Percentiles rank a stretch among this genome's conserved stretches.
phyloP scores from a whole-genome alignment of 2,888 invertebrate species.

The Limnephilus lunatus region DNA sequence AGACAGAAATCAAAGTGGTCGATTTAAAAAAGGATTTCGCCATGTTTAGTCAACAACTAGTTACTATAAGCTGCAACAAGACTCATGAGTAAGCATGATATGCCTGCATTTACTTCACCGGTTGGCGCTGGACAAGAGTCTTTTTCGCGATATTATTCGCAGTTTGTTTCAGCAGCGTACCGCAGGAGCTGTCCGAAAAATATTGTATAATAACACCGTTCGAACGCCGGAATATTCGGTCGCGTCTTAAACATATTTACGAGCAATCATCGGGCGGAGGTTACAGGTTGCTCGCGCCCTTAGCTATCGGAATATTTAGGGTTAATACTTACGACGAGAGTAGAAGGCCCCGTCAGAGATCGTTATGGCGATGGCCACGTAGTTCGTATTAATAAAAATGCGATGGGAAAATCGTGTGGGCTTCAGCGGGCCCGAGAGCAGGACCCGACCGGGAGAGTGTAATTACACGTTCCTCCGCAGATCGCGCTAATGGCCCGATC shows the following conservation, averaged over 20 bases:
- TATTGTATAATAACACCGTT: neutral
- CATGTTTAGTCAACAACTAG: too few species aligned
- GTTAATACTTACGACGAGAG: constrained; percentile 37
- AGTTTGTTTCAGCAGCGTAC: neutral
- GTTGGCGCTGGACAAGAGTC: neutral
- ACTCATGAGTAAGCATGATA: neutral
- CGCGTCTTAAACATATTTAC: neutral
- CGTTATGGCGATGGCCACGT: constrained; percentile 65
- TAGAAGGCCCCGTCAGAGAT: constrained; percentile 51
- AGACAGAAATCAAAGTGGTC: too few species aligned
- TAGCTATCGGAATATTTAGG: constrained; percentile 55
- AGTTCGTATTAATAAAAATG: constrained; percentile 62
- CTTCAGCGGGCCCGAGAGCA: constrained; percentile 40
- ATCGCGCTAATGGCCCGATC: constrained; percentile 64
- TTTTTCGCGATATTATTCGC: neutral
- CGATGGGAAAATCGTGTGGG: constrained; percentile 64
- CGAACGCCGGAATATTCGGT: neutral
- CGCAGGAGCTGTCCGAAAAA: neutral
- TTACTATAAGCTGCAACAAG: too few species aligned
- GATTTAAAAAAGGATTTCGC: too few species aligned
- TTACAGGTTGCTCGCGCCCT: constrained; percentile 9
- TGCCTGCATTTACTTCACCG: neutral
- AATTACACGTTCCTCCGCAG: constrained; percentile 60
- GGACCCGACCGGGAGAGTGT: constrained; percentile 49
- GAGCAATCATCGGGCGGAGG: neutral